Base-by-base conservation (phyloP, 2,797 vertebrate species). In the Xyrichtys novacula region DNA sequence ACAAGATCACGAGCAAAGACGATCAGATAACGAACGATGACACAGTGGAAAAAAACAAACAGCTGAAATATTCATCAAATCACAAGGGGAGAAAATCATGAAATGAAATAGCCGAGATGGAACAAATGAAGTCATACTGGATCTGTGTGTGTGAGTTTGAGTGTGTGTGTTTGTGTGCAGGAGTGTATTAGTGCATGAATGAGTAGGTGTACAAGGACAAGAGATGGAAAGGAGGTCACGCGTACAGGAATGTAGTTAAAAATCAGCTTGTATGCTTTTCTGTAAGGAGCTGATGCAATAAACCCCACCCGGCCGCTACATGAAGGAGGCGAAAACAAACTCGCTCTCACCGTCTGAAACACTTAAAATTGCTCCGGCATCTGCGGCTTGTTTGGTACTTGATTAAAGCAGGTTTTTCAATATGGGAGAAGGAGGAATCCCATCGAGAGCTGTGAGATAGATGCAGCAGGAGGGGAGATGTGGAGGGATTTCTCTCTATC, bases 101-200 rank as follows among this genome's bases (percentile, higher is more conserved):
- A 71, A 83, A 76, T 74, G 6, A 72, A 76, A 64, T 32, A 58
- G 48, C 49, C 44, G 1, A 20, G 44, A 17, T 50, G 63, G 59
- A 81, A 71, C 46, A 65, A 74, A 72, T 65, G 55, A 65, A 83
- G 77, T 73, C 76, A 53, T 39, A 46, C 54, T 16, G 46, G 28
- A 53, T 73, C 25, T 29, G 47, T 49, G 43, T 44, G 20, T 23
- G 6, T 44, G 43, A n/a, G 47, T 49, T 20, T 44, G 20, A 12
- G 6, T 44, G 43, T 46, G 43, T 46, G 43, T 25, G 47, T 29
- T 26, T 14, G 50, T 12, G 11, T 12, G 48, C 47, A 62, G n/a
- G 31, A 43, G 64, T 74, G 66, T 66, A 25, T 76, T 60, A 54
- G 44, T 52, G 72, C 53, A 57, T 69, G 70, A 73, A 61, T 64